Evolutionary conservation across 2,113 vertebrate genomes (phyloP).

Genomic region (Agelaius tricolor): DNA sequence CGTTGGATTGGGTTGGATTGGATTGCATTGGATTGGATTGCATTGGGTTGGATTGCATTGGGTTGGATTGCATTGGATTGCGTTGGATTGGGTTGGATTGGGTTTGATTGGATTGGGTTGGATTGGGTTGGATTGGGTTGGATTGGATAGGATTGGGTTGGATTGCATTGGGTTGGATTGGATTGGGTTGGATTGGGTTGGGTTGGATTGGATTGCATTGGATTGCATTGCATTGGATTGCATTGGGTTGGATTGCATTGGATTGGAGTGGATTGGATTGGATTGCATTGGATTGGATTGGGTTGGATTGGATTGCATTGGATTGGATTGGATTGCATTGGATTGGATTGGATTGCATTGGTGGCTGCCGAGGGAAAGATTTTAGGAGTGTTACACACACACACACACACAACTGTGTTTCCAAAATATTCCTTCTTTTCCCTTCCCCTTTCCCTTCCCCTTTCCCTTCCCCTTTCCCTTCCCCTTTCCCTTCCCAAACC

Average conservation of each 20-base stretch:
- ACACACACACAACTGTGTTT: not conserved
- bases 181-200: not conserved
- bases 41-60: not conserved
- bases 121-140: too few relatives aligned
- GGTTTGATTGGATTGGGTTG: too few relatives aligned
- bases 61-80: too few relatives aligned
- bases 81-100: accelerated
- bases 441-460: too few relatives aligned
- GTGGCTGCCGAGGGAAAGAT: not conserved
- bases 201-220: not conserved
- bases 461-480: too few relatives aligned
- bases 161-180: not conserved
- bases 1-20: not conserved
- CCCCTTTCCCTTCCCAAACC: too few relatives aligned
- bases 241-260: not conserved
- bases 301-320: not conserved
- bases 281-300: not conserved
- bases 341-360: not conserved
- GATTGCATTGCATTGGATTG: not conserved
- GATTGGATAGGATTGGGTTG: not conserved
- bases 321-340: not conserved
- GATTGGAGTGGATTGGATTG: not conserved
- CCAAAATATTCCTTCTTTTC: too few relatives aligned
- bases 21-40: not conserved
- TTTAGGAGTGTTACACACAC: not conserved